phyloP scores from a whole-genome alignment of 2,797 vertebrate species.

The Phylloscopus collybita region DNA sequence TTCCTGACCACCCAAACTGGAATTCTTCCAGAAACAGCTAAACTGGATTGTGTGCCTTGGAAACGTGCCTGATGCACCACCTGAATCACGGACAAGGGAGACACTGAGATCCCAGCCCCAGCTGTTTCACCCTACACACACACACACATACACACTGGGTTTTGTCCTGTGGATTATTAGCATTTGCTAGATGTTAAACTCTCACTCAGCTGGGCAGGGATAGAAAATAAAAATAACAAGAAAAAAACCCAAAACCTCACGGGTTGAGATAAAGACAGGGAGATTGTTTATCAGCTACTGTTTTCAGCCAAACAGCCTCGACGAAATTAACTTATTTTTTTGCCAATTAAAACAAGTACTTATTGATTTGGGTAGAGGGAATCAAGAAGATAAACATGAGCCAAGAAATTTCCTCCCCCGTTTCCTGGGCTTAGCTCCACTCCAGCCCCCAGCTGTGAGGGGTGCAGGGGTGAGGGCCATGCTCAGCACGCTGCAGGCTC shows the following conservation, averaged over 20 bases:
- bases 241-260: not conserved
- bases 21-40: not conserved
- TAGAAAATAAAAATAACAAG: not conserved
- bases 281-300: not conserved
- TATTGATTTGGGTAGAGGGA: not conserved
- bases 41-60: not conserved
- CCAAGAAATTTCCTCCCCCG: not conserved
- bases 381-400: not conserved
- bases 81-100: not conserved
- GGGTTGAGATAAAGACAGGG: not conserved
- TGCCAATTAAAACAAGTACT: not conserved
- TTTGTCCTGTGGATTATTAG: not conserved
- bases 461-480: not conserved
- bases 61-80: not conserved
- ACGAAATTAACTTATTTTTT: not conserved
- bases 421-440: not conserved
- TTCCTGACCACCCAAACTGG: not conserved
- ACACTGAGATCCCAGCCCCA: not conserved
- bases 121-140: not conserved
- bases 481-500: not conserved
- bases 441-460: not conserved
- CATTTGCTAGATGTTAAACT: not conserved
- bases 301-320: not conserved
- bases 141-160: not conserved
- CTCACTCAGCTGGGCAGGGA: not conserved